Evolutionary conservation across 2,113 vertebrate species (phyloP).

Genomic region (Glaucidium brasilianum): DNA sequence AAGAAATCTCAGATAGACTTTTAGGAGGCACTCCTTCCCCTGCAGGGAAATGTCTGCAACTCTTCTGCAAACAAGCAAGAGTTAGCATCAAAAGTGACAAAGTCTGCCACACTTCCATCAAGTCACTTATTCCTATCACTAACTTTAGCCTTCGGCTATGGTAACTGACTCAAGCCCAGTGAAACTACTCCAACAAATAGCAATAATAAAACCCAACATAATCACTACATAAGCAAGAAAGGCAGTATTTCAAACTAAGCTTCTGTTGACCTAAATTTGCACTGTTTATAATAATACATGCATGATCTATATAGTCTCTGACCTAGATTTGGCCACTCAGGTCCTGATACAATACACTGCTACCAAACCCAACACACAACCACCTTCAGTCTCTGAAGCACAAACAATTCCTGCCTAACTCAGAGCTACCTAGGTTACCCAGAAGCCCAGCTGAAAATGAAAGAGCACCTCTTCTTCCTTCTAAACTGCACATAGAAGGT

Average conservation of each 20-base stretch:
- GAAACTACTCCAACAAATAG: neutral
- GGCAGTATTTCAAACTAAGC: neutral
- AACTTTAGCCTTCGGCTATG: neutral
- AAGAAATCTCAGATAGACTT: neutral
- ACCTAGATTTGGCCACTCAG: neutral
- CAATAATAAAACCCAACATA: neutral
- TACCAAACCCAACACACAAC: neutral
- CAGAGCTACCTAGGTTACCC: neutral
- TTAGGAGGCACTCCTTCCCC: neutral
- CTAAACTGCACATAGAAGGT: neutral
- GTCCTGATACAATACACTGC: neutral
- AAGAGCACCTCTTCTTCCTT: neutral
- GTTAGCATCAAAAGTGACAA: neutral
- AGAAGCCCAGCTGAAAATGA: neutral
- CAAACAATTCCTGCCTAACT: neutral
- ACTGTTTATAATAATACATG: neutral
- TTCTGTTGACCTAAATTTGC: neutral
- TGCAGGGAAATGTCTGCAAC: neutral
- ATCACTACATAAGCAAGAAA: neutral
- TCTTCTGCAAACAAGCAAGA: neutral
- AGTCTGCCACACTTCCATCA: neutral
- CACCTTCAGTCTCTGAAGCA: neutral
- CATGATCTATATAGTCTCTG: neutral
- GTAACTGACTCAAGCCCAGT: neutral
- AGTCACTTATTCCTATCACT: neutral